Conservation (phyloP, 2,888 invertebrate genomes). For the Myopa testacea region DNA sequence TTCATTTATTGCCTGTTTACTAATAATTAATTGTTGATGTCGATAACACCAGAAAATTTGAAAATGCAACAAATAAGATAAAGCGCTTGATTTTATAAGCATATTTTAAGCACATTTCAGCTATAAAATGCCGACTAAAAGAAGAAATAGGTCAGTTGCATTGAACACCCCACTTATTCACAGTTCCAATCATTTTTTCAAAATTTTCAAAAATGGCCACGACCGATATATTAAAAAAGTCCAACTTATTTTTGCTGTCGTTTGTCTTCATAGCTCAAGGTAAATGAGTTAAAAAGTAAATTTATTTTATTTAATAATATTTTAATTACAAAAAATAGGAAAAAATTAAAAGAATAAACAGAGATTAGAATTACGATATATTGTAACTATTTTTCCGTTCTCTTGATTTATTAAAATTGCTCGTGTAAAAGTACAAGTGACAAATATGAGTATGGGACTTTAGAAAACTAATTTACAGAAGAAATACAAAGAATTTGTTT, state of each 20-base stretch:
- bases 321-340: conserved; percentile 6
- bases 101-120: no score
- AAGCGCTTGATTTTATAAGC: no score
- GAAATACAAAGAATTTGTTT: no score
- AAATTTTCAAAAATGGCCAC: conserved; percentile 11
- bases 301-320: not conserved
- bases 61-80: no score
- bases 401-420: no score
- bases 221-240: conserved; percentile 35
- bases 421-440: no score
- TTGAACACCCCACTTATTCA: not conserved
- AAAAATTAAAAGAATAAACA: conserved; percentile 1
- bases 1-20: no score
- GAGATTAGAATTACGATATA: not conserved
- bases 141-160: conserved; percentile 18
- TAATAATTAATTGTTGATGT: no score
- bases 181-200: not conserved
- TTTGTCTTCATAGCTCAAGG: conserved; percentile 38
- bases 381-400: no score
- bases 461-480: no score
- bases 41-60: no score
- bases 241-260: conserved; percentile 40
- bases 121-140: conserved; percentile 12
- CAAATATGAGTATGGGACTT: no score
- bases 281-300: not conserved